Percentiles rank a stretch among this genome's conserved stretches.
Conservation (phyloP, 2,797 vertebrate species). For the Kryptolebias ocellatus region DNA sequence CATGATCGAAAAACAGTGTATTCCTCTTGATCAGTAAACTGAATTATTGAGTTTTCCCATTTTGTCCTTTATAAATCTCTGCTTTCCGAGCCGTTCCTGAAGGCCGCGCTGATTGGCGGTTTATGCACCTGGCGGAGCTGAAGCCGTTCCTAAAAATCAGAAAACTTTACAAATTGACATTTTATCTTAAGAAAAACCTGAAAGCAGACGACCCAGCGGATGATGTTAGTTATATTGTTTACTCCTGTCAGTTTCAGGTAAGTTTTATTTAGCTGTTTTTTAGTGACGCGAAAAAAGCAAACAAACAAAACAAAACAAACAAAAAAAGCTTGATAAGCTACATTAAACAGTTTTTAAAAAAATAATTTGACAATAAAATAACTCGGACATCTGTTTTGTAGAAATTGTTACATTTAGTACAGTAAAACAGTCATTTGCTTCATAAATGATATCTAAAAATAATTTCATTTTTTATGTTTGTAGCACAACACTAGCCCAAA, state of each 20-base stretch:
- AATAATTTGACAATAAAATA: background rate
- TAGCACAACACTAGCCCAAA: no score
- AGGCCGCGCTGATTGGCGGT: constrained; percentile 42
- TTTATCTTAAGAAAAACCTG: background rate
- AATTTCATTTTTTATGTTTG: no score
- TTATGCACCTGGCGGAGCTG: constrained; percentile 22
- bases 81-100: constrained; percentile 46
- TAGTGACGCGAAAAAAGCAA: background rate
- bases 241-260: constrained; percentile 28
- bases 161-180: no score
- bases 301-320: no score
- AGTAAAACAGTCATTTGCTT: background rate
- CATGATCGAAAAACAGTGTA: no score
- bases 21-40: no score
- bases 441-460: background rate
- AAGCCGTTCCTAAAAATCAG: rapidly evolving
- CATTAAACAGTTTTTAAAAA: background rate
- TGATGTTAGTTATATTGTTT: background rate
- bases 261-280: constrained; percentile 11
- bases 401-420: background rate
- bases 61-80: background rate
- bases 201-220: background rate
- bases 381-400: background rate
- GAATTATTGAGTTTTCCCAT: background rate
- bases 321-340: background rate